Base-by-base conservation (phyloP, 2,888 invertebrate species). In the Nipponacmea schrenckii region DNA sequence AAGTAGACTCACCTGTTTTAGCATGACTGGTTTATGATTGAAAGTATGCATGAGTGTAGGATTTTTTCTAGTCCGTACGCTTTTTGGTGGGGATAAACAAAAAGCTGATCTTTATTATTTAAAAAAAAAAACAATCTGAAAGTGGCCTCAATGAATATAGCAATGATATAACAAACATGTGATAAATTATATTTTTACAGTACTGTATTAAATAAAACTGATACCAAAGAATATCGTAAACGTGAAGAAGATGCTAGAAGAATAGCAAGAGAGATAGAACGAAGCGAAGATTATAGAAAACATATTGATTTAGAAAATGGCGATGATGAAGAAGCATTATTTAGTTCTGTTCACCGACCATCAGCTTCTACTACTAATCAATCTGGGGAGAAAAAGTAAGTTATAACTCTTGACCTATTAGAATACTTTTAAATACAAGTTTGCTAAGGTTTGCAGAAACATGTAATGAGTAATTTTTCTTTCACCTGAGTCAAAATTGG, bases 181-280 rank as follows among this genome's bases (percentile, higher is more conserved):
- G 39, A 39, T 39, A 39, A 39, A 39, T 39, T 67, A 46, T 68
- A 63, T 14, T 67, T 46, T 80, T 82, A 66, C 79, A 90, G 89
- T 27, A 92, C 96, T 82, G 94, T 93, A 78, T 90, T 98, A 84
- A 94, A 95, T 86, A 93, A 93, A 84, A 93, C 93, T 82, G 95
- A 97, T 86, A 94, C 95, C 5, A 93, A 94, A 84, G 96, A 96
- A 86, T 97, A 93, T 83, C 94, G 93, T 90, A 93, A 94, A 84
- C 93, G 93, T 67, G 94, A 95, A 89, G 94, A 94, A 17, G 94
- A 95, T 87, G 98, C 98, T 0, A 93, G 94, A 67, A 93, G 94
- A 87, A 93, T 98, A 78, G 98, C 98, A 0, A 93, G 93, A 63
- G 97, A 97, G 90, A 98, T 98, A 76, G 97, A 98, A 88, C 93